Percentiles rank a stretch among this genome's conserved stretches.
These are phyloP conservation scores for Drosophila eohydei DNA, from an alignment of 2,888 invertebrate genomes.

Conservation along the genomic window DNA sequence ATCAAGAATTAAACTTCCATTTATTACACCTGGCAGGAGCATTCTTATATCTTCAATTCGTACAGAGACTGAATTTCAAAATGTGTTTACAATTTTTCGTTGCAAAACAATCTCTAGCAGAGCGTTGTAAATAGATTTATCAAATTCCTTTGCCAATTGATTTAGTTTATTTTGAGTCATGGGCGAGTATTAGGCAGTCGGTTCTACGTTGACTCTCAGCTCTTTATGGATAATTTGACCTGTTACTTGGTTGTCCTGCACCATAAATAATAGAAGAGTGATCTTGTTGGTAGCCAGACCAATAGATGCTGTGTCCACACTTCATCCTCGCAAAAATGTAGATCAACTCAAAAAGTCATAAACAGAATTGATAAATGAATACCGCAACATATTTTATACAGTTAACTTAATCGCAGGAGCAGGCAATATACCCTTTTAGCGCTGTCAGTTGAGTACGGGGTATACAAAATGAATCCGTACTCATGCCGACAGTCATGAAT, in stretches of 20 bases:
- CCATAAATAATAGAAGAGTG: slow-evolving; percentile 62
- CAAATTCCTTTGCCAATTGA: no score
- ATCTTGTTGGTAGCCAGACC: background rate
- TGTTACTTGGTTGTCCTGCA: slow-evolving; percentile 64
- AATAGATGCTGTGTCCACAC: background rate
- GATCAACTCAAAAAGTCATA: no score
- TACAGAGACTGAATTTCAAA: no score
- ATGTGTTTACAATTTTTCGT: no score
- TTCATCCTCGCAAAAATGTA: background rate
- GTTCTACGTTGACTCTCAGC: background rate
- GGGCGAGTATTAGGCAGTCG: background rate
- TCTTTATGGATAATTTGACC: slow-evolving; percentile 32
- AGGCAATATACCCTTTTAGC: no score
- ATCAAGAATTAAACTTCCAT: no score
- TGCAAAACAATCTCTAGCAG: no score
- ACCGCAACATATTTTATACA: background rate
- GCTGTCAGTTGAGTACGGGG: background rate
- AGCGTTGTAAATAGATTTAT: no score
- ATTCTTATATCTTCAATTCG: no score
- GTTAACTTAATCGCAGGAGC: background rate
- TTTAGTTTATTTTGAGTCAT: no score
- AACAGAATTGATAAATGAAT: background rate
- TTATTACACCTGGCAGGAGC: no score
- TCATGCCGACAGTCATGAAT: slow-evolving; percentile 76
- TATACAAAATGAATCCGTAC: slow-evolving; percentile 67